These are phyloP conservation scores for Cydia splendana DNA, from an alignment of 1,140 invertebrate species.

Conservation along the genomic window DNA sequence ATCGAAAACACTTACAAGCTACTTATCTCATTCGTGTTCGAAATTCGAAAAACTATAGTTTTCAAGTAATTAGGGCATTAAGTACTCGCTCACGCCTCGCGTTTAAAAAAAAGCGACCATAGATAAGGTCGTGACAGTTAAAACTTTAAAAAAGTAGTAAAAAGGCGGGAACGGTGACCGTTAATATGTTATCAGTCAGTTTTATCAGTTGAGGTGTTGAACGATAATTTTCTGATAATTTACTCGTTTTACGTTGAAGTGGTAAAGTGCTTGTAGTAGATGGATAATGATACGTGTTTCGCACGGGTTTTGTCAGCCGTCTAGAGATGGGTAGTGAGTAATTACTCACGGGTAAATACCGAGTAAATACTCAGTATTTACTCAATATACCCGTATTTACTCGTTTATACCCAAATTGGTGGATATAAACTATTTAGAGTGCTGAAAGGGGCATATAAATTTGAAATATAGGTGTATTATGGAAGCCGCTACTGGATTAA, in stretches of 20 bases:
- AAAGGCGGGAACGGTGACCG: constrained; percentile 59
- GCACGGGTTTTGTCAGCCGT: not conserved
- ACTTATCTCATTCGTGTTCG: constrained; percentile 25
- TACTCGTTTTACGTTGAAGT: constrained; percentile 2
- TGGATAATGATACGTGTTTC: not conserved
- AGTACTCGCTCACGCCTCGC: constrained; percentile 38
- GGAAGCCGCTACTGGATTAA: too few species aligned
- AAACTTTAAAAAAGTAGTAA: constrained; percentile 15
- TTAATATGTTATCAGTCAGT: constrained; percentile 58
- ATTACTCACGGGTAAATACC: too few species aligned
- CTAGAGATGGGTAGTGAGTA: too few species aligned
- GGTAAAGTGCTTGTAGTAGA: not conserved
- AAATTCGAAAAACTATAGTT: constrained; percentile 10
- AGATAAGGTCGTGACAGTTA: constrained; percentile 40
- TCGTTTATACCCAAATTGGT: too few species aligned
- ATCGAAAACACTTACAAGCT: not conserved
- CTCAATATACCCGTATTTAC: too few species aligned
- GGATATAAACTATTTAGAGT: too few species aligned
- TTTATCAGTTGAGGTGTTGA: constrained; percentile 46
- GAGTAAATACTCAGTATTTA: too few species aligned
- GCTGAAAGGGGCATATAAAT: too few species aligned
- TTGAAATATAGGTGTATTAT: too few species aligned
- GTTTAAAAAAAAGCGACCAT: constrained; percentile 35
- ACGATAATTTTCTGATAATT: constrained; percentile 39
- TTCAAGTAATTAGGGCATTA: constrained; percentile 55